These are phyloP conservation scores for Chelon labrosus DNA, from an alignment of 2,797 vertebrate species.

Conservation along the genomic window DNA sequence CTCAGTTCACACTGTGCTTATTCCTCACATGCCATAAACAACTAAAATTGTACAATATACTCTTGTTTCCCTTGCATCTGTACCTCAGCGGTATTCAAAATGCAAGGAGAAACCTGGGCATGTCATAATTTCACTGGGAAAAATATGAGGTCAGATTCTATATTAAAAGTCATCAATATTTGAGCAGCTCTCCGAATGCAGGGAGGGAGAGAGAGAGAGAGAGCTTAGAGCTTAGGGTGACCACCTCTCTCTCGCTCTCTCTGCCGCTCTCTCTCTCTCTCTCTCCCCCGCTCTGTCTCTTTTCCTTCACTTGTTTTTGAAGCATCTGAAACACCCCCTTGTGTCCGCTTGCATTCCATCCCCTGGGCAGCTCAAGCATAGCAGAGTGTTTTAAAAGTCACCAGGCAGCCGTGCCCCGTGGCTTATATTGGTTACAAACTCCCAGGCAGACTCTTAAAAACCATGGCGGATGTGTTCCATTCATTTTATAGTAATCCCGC, in stretches of 20 bases:
- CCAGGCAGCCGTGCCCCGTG: constrained; percentile 62
- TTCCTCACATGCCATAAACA: neutral
- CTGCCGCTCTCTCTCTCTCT: neutral
- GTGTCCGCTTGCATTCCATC: constrained; percentile 77
- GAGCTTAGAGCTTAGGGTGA: constrained; percentile 53
- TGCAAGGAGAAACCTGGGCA: constrained; percentile 39
- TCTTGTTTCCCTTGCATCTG: constrained; percentile 1
- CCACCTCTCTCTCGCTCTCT: constrained; percentile 36
- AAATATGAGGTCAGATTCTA: constrained; percentile 79
- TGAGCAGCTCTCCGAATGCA: constrained; percentile 65
- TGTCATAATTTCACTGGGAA: constrained; percentile 63
- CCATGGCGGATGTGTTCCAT: constrained; percentile 53
- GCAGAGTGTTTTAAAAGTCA: constrained; percentile 81
- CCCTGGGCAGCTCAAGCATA: constrained; percentile 80
- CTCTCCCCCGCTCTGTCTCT: constrained; percentile 30
- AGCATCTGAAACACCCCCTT: constrained; percentile 81
- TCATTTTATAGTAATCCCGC: constrained; percentile 62
- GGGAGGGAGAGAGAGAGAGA: constrained; percentile 53
- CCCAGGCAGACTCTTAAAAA: constrained; percentile 64
- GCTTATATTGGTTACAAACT: constrained; percentile 72
- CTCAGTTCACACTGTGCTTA: neutral
- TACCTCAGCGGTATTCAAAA: constrained; percentile 32
- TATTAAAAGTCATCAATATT: constrained; percentile 82
- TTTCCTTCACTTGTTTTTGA: constrained; percentile 71
- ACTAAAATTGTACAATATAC: neutral